phyloP scores from a whole-genome alignment of 2,888 invertebrate species.

The Thysanoteuthis rhombus region DNA sequence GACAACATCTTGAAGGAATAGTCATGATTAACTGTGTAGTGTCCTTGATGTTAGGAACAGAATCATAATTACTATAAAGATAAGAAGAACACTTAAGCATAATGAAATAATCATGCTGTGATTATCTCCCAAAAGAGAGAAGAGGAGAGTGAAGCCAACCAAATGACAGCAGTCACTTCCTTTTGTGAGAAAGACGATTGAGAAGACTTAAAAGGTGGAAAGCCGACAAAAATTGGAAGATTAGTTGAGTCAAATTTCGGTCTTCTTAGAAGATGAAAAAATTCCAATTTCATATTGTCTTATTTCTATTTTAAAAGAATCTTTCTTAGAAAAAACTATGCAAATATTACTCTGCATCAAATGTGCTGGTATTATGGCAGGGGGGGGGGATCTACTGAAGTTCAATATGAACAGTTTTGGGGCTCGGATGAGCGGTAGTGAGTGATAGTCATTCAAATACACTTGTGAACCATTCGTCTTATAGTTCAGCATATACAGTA shows the following conservation, averaged over 20 bases:
- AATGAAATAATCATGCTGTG: neutral
- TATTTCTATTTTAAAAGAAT: no score
- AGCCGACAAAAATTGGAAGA: neutral
- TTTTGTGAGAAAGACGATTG: neutral
- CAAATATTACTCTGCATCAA: no score
- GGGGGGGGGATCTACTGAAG: no score
- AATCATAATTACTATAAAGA: neutral
- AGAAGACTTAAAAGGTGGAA: neutral
- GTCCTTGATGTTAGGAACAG: neutral
- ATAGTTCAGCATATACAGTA: no score
- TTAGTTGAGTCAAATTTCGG: neutral
- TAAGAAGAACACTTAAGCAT: constrained; percentile 12
- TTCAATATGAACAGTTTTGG: no score
- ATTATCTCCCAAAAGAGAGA: neutral
- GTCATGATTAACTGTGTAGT: neutral
- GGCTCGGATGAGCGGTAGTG: no score
- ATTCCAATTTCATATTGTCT: no score
- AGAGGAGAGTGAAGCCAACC: neutral
- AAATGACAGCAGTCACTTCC: neutral
- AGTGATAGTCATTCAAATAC: no score
- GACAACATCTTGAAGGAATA: neutral
- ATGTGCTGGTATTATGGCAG: no score
- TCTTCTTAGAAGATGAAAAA: no score
- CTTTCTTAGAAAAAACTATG: no score
- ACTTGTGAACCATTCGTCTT: no score